Conservation (phyloP, 1,140 invertebrate species). For the Meloidogyne exigua region DNA sequence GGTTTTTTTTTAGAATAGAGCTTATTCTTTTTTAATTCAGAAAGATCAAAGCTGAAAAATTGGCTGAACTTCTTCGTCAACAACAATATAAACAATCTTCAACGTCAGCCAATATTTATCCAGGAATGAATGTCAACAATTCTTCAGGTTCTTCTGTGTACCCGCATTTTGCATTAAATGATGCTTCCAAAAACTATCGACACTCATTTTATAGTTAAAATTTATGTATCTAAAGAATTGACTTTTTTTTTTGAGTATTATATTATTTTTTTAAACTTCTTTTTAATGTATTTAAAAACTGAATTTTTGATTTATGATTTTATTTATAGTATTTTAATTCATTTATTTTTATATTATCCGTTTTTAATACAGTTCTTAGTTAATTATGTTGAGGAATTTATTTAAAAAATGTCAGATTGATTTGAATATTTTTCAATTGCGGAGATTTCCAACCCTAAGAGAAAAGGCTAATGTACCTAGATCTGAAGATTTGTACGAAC, state of each 20-base stretch:
- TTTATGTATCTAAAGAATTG: neutral
- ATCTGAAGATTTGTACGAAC: constrained; percentile 27
- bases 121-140: neutral
- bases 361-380: no score
- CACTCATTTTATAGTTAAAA: constrained; percentile 34
- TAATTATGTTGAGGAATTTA: neutral
- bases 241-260: neutral
- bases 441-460: constrained; percentile 17
- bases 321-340: no score
- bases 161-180: constrained; percentile 5
- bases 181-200: constrained; percentile 19
- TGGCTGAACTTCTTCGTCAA: constrained; percentile 37
- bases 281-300: no score
- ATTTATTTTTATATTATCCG: no score
- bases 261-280: no score
- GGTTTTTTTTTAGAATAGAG: constrained; percentile 13
- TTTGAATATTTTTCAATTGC: neutral
- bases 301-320: no score
- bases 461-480: constrained; percentile 11
- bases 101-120: neutral
- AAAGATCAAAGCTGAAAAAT: constrained; percentile 39
- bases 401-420: neutral
- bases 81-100: constrained; percentile 25
- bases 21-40: constrained; percentile 28
- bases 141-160: neutral